Evolutionary conservation across 2,888 invertebrate genomes (phyloP).

Genomic region (Fissipunctia ypsillon): DNA sequence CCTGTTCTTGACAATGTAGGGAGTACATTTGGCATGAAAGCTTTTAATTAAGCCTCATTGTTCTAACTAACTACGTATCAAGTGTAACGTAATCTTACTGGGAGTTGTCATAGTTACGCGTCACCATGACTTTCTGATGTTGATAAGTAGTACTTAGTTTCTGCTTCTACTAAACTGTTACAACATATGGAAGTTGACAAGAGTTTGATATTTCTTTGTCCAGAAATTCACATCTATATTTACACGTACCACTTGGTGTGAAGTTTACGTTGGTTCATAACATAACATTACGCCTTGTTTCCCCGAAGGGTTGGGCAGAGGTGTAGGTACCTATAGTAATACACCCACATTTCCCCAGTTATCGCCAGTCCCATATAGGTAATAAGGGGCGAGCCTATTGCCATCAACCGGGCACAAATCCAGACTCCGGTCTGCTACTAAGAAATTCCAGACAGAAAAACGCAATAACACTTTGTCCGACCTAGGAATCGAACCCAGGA

Average conservation of each 20-base stretch:
- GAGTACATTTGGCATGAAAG: constrained; percentile 60
- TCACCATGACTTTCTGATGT: constrained; percentile 20
- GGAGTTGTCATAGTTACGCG: constrained; percentile 44
- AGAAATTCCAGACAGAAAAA: no score
- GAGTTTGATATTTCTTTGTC: background rate
- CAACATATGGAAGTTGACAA: background rate
- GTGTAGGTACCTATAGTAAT: no score
- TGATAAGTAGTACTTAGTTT: background rate
- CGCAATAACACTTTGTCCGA: no score
- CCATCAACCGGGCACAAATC: no score
- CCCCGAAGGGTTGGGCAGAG: no score
- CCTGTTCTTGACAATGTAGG: constrained; percentile 57
- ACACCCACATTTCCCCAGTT: no score
- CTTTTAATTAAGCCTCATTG: constrained; percentile 66
- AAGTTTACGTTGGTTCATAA: background rate
- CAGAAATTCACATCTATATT: background rate
- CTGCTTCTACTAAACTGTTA: background rate
- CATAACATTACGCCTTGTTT: no score
- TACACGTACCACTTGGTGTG: background rate
- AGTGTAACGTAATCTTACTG: constrained; percentile 64
- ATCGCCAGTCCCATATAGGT: no score
- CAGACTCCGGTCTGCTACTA: no score
- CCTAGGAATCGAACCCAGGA: no score
- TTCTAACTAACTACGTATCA: constrained; percentile 56
- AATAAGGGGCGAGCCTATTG: no score